phyloP scores from a whole-genome alignment of 2,888 invertebrate genomes.

The Nebria brevicollis region DNA sequence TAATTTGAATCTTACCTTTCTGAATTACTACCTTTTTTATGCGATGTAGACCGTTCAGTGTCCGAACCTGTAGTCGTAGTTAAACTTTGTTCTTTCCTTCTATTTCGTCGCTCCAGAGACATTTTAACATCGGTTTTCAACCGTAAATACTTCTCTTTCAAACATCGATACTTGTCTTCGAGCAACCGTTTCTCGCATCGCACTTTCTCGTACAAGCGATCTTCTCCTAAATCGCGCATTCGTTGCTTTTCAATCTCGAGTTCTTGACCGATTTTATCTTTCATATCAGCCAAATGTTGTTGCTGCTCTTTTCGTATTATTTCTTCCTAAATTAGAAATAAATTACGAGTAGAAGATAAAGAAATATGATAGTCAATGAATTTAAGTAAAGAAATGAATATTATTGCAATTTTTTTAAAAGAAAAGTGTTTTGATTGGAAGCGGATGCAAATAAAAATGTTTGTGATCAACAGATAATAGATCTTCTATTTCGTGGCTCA shows the following conservation, averaged over 20 bases:
- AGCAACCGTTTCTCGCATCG: conserved; percentile 76
- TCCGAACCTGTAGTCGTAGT: conserved; percentile 73
- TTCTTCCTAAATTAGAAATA: conserved; percentile 68
- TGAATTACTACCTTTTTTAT: conserved; percentile 61
- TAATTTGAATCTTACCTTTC: conserved; percentile 54
- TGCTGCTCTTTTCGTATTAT: conserved; percentile 75
- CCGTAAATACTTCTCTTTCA: conserved; percentile 84
- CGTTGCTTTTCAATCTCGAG: conserved; percentile 59
- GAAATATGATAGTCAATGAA: neutral
- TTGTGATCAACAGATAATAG: too few species aligned
- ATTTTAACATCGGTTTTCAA: conserved; percentile 83
- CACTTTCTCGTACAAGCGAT: conserved; percentile 70
- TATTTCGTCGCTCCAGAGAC: conserved; percentile 78
- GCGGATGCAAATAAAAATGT: too few species aligned
- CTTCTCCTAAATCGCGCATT: conserved; percentile 61
- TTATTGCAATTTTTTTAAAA: neutral
- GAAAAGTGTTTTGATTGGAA: neutral
- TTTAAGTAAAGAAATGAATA: neutral
- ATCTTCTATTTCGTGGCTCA: too few species aligned
- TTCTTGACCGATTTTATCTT: conserved; percentile 70
- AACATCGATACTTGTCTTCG: conserved; percentile 80
- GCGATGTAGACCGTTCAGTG: conserved; percentile 81
- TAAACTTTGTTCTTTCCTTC: conserved; percentile 71
- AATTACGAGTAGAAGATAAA: neutral
- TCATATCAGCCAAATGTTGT: conserved; percentile 72